Conservation (phyloP, 2,797 vertebrate genomes). For the Halcyon leucocephala region DNA sequence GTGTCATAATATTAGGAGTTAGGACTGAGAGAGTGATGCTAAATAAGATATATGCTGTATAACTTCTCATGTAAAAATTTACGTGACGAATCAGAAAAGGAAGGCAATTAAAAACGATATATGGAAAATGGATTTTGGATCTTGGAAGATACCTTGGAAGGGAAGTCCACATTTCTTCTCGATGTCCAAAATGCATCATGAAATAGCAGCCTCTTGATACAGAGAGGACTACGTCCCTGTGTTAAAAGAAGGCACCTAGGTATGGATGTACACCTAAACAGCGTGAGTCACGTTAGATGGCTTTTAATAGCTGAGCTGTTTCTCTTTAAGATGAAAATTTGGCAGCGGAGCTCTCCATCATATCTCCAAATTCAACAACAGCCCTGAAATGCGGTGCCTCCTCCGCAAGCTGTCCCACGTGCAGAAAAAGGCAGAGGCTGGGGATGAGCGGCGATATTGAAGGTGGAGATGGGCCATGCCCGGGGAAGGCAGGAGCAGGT, state of each 20-base stretch:
- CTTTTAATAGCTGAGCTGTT: neutral
- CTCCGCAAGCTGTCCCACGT: fast-evolving
- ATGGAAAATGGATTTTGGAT: neutral
- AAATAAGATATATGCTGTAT: neutral
- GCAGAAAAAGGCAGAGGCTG: fast-evolving
- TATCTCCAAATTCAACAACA: neutral
- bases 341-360: neutral
- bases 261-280: neutral
- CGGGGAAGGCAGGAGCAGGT: neutral
- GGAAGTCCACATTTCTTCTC: neutral
- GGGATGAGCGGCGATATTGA: fast-evolving
- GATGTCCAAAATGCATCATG: neutral
- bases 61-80: neutral
- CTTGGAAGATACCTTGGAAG: neutral
- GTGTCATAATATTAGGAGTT: slow-evolving; percentile 48
- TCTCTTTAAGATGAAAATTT: neutral
- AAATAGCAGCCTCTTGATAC: neutral
- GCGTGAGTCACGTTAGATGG: neutral
- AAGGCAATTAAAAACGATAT: neutral
- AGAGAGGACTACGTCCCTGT: neutral
- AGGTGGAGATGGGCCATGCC: fast-evolving
- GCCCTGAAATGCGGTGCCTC: fast-evolving
- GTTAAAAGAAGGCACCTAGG: neutral
- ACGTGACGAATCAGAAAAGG: neutral
- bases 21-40: neutral